Evolutionary conservation across 2,888 invertebrate species (phyloP), one percentile per base, ranked within the genome.

Genomic region (Lissonota sp.): DNA sequence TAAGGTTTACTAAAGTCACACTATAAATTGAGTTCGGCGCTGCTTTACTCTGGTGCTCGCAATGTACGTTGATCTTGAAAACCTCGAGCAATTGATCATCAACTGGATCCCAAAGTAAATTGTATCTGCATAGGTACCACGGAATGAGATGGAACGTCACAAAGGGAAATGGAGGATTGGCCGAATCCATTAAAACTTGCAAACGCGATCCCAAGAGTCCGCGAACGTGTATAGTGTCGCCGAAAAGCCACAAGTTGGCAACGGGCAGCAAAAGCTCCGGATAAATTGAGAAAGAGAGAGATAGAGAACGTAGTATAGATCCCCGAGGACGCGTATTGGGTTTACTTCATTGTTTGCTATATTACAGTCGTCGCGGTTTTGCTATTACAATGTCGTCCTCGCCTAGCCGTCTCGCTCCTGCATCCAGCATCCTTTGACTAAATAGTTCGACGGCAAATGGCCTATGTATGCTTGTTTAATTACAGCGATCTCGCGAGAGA

Each of bases 21-120:
- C n/a, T n/a, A n/a, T n/a, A n/a, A n/a, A n/a, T n/a, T n/a, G n/a
- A n/a, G n/a, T n/a, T n/a, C n/a, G n/a, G n/a, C n/a, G n/a, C 26
- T 26, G 26, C 26, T 26, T 26, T 26, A 1, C 26, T 26, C 26
- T 26, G 26, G 26, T 3, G 3, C 3, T 26, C 26, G 26, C 26
- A 26, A 49, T n/a, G 1, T 7, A 5, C 12, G 12, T 49, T 49
- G 12, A n/a, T 49, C n/a, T 10, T 49, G 49, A 49, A 49, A 49
- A 8, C 12, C n/a, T 49, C 10, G 5, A 10, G 14, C 42, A 51
- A 62, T 72, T 51, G 10, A 83, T 71, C 83, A 72, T 77, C 14
- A 62, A 73, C 72, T 67, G 72, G 69, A 80, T 82, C 80, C 76
- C 82, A 83, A 72, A 77, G 77, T 80, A 69, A 63, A 70, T 77